These are phyloP conservation scores for Masnerella sp. DNA, from an alignment of 2,888 invertebrate genomes.

Conservation along the genomic window DNA sequence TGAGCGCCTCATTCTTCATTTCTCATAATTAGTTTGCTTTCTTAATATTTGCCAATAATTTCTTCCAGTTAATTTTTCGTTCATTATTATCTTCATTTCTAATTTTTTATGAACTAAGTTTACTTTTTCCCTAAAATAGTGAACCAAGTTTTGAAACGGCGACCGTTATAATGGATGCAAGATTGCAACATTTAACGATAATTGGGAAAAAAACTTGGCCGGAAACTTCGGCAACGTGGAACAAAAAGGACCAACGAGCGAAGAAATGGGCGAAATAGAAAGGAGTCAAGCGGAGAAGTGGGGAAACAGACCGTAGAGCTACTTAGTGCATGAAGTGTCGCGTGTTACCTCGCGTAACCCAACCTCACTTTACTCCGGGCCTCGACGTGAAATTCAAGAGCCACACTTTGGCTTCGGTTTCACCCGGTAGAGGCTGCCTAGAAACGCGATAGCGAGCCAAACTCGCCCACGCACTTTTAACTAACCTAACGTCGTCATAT, in stretches of 20 bases:
- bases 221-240: background rate
- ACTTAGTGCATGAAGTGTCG: conserved; percentile 73
- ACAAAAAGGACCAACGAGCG: conserved; percentile 23
- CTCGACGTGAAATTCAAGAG: conserved; percentile 73
- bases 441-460: conserved; percentile 67
- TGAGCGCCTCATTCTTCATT: no score
- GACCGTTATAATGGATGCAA: no score
- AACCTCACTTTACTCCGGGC: conserved; percentile 66
- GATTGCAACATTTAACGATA: no score
- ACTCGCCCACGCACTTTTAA: conserved; percentile 64
- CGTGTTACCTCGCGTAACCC: conserved; percentile 70
- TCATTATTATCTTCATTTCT: no score
- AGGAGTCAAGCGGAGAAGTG: conserved; percentile 42
- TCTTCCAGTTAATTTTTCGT: no score
- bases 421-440: conserved; percentile 60
- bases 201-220: background rate
- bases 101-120: no score
- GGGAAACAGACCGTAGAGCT: conserved; percentile 73
- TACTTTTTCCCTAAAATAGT: no score
- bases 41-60: no score
- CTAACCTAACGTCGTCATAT: conserved; percentile 44
- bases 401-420: conserved; percentile 74
- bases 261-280: conserved; percentile 46
- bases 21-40: no score
- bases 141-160: no score